Percentiles rank a stretch among this genome's conserved stretches.
These are phyloP conservation scores for Pomacea maculata DNA, from an alignment of 1,140 invertebrate species.

Conservation along the genomic window DNA sequence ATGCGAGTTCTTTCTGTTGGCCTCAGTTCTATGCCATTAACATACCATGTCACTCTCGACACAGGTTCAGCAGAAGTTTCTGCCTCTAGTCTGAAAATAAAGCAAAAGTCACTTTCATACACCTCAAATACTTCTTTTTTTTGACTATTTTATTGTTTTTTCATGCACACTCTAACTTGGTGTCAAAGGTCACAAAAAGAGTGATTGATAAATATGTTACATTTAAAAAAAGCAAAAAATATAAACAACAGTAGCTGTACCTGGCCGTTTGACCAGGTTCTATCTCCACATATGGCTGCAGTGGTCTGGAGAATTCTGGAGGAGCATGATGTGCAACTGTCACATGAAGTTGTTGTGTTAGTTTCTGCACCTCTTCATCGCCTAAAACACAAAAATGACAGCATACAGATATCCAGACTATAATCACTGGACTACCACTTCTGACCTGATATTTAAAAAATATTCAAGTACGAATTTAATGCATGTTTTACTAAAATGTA, in stretches of 20 bases:
- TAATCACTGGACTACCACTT: too few species aligned
- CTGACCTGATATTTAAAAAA: too few species aligned
- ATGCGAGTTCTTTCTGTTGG: constrained; percentile 54
- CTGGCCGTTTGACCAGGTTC: constrained; percentile 52
- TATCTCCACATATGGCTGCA: constrained; percentile 49
- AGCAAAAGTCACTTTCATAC: constrained; percentile 3
- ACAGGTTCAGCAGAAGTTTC: constrained; percentile 55
- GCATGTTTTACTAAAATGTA: too few species aligned
- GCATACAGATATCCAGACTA: neutral
- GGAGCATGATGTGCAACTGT: constrained; percentile 39
- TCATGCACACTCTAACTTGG: too few species aligned
- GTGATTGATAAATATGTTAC: too few species aligned
- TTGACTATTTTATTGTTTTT: neutral
- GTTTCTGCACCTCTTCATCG: constrained; percentile 49
- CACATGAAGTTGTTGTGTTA: constrained; percentile 40
- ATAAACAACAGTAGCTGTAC: constrained; percentile 28
- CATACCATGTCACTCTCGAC: constrained; percentile 54
- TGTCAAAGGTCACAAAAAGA: too few species aligned
- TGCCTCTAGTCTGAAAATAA: constrained; percentile 55
- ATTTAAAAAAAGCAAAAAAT: too few species aligned
- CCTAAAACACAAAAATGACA: constrained; percentile 30
- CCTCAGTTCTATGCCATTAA: constrained; percentile 56
- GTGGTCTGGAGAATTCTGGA: constrained; percentile 53
- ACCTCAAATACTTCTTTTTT: neutral
- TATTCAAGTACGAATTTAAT: too few species aligned